Evolutionary conservation across 1,140 invertebrate genomes (phyloP), one percentile per base, ranked within the genome.

Genomic region (Sarcophaga bullata): DNA sequence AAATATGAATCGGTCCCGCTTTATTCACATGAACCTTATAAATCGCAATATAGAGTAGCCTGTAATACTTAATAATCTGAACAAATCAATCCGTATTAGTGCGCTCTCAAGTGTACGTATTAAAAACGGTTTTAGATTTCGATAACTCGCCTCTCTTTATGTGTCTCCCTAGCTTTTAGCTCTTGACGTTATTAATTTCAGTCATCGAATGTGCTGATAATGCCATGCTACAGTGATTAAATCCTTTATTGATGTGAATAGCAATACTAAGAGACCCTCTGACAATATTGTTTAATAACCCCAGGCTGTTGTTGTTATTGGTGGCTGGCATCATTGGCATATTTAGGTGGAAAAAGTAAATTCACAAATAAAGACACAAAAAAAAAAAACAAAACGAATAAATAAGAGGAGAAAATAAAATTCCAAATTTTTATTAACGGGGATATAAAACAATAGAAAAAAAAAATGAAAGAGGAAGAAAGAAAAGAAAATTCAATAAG

Each of bases 221-320:
- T n/a, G 13, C n/a, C 11, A 6, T 58, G 54, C 54, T 58, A 37
- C 25, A 37, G 25, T 37, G 25, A 37, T 37, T 58, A 58, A 58
- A 58, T 58, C 9, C 54, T 58, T 58, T 58, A 58, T 58, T 58
- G 54, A 54, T 54, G 52, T n/a, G n/a, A n/a, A n/a, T n/a, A n/a
- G n/a, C n/a, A n/a, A n/a, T n/a, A n/a, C n/a, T n/a, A n/a, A n/a
- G n/a, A 1, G 25, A 37, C 25, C 25, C 25, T 37, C 25, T 37
- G 25, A 37, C 25, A 37, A 58, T 15, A 58, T 58, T 11, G 11
- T 15, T 58, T 58, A 58, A 58, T 6, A 58, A 15, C 54, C 54
- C n/a, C n/a, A 11, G 9, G 54, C 13, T 58, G n/a, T 58, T 58
- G 54, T 58, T 58, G 54, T 15, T 11, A 11, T n/a, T 58, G 54